Evolutionary conservation across 2,888 invertebrate genomes (phyloP), one percentile per base, ranked within the genome.

Genomic region (Zygothrica quintamaculata): DNA sequence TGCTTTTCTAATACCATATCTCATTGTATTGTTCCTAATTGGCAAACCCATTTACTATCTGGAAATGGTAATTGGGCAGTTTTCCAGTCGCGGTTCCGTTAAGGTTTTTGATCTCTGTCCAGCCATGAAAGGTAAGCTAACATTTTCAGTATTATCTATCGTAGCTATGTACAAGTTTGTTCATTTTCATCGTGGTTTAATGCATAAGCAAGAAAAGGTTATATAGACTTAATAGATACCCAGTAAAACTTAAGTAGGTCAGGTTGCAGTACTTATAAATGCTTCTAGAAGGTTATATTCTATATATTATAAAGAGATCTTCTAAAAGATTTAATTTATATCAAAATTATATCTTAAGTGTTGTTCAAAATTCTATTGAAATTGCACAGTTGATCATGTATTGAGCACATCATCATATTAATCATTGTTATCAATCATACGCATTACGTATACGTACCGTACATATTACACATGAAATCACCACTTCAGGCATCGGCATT

Each of bases 61-160:
- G 90, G 95, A 96, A 90, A 93, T 95, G 91, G 91, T 94, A 3
- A 90, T 95, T 37, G 96, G 95, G 1, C 95, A 96, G 89, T 96
- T 95, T 88, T 93, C 93, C 18, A 94, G 94, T 68, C 92, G 93
- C 67, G 95, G 95, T 8, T 94, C 94, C 57, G 93, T 94, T 11
- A 94, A 94, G 81, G 93, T 94, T 11, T 92, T 91, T 79, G 95
- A 95, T 73, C 91, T 94, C 74, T 92, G 93, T 8, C 95, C 95
- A 3, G 92, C 94, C 0, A 92, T 95, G 89, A 94, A 93, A 93
- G 95, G 95, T 95, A 88, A 88, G 87, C 42, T 26, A 18, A 15
- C 7, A 22, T 22, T 44, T 11, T 34, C 6, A 4, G 6, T 9
- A 34, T 44, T 18, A 33, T n/a, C 9, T 22, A 56, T 75, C 31